Evolutionary conservation across 2,888 invertebrate genomes (phyloP).

Genomic region (Drosophila paucipuncta): DNA sequence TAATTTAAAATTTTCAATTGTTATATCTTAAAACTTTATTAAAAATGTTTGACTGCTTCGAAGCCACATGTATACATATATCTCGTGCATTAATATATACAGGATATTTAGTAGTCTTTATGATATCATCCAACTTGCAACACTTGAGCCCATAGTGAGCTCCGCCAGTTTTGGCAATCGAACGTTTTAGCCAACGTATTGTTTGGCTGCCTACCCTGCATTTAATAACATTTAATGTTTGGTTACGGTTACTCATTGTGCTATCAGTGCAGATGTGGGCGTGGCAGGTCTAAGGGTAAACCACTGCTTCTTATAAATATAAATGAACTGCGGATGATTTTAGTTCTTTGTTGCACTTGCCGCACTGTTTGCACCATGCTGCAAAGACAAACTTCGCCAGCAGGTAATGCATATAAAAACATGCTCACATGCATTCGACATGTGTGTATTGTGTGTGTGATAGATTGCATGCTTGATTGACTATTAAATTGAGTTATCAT

Average conservation of each 20-base stretch:
- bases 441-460: slow-evolving; percentile 1
- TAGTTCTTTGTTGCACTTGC: slow-evolving; percentile 59
- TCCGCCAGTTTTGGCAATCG: slow-evolving; percentile 45
- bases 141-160: not conserved
- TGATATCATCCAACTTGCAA: not conserved
- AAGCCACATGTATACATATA: not conserved
- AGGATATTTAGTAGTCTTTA: slow-evolving; percentile 8
- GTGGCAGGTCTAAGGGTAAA: slow-evolving; percentile 7
- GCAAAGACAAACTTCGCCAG: slow-evolving; percentile 11
- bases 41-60: not conserved
- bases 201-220: slow-evolving; percentile 63
- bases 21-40: not conserved
- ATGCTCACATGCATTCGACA: slow-evolving; percentile 8
- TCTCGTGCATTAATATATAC: not conserved
- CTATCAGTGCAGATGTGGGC: slow-evolving; percentile 5
- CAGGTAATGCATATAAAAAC: slow-evolving; percentile 35
- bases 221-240: slow-evolving; percentile 77
- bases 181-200: slow-evolving; percentile 68
- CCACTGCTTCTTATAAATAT: slow-evolving; percentile 65
- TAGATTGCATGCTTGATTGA: slow-evolving; percentile 65
- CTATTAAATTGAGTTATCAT: slow-evolving; percentile 68
- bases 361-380: slow-evolving; percentile 70
- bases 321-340: slow-evolving; percentile 62
- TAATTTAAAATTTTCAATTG: not conserved
- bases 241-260: slow-evolving; percentile 61